Evolutionary conservation across 2,888 invertebrate species (phyloP), one percentile per base, ranked within the genome.

Genomic region (Melanophora roralis): DNA sequence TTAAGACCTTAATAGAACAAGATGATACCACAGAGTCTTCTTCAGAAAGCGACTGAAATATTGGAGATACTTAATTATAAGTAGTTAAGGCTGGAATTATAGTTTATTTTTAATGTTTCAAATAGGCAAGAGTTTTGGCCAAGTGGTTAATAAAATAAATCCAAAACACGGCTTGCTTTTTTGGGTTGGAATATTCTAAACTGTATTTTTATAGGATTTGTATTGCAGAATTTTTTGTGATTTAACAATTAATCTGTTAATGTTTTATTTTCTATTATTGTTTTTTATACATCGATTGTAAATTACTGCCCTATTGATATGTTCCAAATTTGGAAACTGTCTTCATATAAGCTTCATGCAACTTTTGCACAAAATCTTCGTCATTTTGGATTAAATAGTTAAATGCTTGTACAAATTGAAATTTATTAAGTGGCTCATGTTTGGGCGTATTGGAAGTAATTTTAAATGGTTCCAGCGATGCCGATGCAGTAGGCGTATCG

Each of bases 281-380:
- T n/a, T n/a, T 32, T 34, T 45, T 45, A 27, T 62, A 60, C 51
- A 72, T 36, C 6, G 27, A 5, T 27, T 47, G 40, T 38, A 40
- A 34, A 55, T 27, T 60, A 23, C 9, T 51, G 55, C 9, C 59
- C 76, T 76, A 80, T 73, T 80, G 76, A 73, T 76, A 76, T 47
- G 74, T 71, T 38, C 75, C 79, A 67, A 75, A 79, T 43, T 82
- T 82, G 38, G 76, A 81, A 74, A 95, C 94, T 36, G 95, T 95
- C 90, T 96, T 95, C 16, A 97, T 94, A 88, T 98, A 98, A 68
- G 96, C 97, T 90, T 97, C 96, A 88, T 98, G 97, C 81, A 98
- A 91, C 89, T 95, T 96, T 86, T 94, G 94, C 38, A 97, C 93
- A 91, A 98, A 98, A 83, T 95, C 95, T 36, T 94, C 92, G 89